Base-by-base conservation (phyloP, 1,140 invertebrate genomes). In the Formica exsecta region DNA sequence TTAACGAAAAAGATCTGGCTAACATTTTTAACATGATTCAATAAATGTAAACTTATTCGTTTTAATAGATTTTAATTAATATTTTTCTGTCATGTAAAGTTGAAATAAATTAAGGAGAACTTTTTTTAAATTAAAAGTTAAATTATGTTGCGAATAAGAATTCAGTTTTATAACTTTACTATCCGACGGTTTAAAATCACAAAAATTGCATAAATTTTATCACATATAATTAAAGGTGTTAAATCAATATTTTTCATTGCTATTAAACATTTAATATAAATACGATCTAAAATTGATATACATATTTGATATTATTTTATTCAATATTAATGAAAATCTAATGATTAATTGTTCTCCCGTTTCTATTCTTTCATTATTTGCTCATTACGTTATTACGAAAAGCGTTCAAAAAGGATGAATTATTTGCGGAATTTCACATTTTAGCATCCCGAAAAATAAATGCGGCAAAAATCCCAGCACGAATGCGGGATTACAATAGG, bases 311-410 rank as follows among this genome's bases (percentile, higher is more conserved):
- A 32, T 59, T 22, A 4, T 38, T 3, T 19, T 6, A 32, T 38
- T 71, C 22, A 38, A 38, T 0, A 29, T 57, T 74, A 25, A 36
- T 44, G 9, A 64, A 44, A 64, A 64, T 64, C 1, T 7, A 1
- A 5, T n/a, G 25, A 74, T 48, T 36, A 61, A 41, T 68, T 25
- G n/a, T 70, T 62, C 22, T 81, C 11, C 7, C 3, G 11, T 73
- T 61, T 29, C 3, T 9, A 59, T 44, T 71, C 6, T 22, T 36
- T 0, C 19, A 64, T 77, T 11, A 68, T 62, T 22, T 32, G 11
- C 13, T 73, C 25, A 1, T 80, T 80, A 57, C 7, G 3, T 57
- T 81, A 81, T 19, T 13, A 1, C 3, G 2, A 44, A 81, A 61
- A 38, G n/a, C 6, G 19, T 13, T 2, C 22, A n/a, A 61, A 71